Percentiles rank a stretch among this genome's conserved stretches.
These are phyloP conservation scores for Falco cherrug DNA, from an alignment of 2,797 vertebrate species.

Conservation along the genomic window DNA sequence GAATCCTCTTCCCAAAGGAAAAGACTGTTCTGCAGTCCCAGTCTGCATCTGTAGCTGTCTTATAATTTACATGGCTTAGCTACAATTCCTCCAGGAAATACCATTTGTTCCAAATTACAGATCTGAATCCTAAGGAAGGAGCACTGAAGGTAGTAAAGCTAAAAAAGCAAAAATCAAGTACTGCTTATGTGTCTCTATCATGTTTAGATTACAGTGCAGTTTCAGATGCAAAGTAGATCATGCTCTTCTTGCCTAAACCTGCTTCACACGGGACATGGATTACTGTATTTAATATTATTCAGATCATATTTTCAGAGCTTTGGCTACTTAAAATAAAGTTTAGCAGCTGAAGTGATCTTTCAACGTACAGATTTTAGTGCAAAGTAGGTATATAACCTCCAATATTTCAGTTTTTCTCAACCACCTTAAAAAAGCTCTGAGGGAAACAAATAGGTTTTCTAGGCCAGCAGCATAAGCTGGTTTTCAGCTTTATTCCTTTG, in stretches of 20 bases:
- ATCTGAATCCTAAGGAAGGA: not conserved
- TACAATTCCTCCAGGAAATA: not conserved
- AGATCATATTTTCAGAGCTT: not conserved
- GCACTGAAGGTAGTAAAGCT: not conserved
- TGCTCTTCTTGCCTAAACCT: not conserved
- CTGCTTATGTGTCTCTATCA: fast-evolving
- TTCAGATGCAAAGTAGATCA: not conserved
- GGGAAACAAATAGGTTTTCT: not conserved
- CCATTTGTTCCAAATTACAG: not conserved
- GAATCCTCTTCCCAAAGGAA: not conserved
- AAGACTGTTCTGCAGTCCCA: not conserved
- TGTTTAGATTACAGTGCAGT: not conserved
- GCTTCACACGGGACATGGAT: not conserved
- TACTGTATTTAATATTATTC: not conserved
- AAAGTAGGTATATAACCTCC: not conserved
- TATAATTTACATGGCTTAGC: not conserved
- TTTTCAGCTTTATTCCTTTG: not conserved
- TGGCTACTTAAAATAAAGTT: not conserved
- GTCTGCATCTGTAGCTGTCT: not conserved
- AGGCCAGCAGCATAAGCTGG: not conserved
- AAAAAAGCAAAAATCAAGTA: not conserved
- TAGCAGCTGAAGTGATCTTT: not conserved
- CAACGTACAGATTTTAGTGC: not conserved
- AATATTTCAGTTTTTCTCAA: not conserved
- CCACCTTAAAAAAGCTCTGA: not conserved